Base-by-base conservation (phyloP, 2,113 vertebrate species). In the Periophthalmodon schlosseri region DNA sequence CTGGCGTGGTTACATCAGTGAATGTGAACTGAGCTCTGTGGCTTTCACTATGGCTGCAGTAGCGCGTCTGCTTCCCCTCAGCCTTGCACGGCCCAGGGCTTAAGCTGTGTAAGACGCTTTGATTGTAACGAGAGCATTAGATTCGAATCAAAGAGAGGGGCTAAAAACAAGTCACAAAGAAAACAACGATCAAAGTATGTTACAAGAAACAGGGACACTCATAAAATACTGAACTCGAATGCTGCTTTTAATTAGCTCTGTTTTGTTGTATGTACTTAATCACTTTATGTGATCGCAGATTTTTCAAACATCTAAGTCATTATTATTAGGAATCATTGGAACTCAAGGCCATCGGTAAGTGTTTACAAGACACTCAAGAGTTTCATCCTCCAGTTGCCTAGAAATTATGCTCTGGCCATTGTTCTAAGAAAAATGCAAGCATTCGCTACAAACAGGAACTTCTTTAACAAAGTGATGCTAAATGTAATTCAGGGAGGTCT, bases 1-100 rank as follows among this genome's bases (percentile, higher is more conserved):
- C 57, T 72, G 20, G 14, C n/a, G 5, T 34, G 21, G 61, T 49
- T 69, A 33, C 1, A 9, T 23, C 3, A 21, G 74, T 18, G 60
- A 21, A 39, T 65, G 70, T 64, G 58, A 74, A 76, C 7, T 23
- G 36, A 67, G 20, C 63, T 14, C 18, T 52, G 44, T 69, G 69
- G 47, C 61, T 24, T 73, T 63, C 61, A 82, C 28, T 70, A 78
- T 7, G 5, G 57, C 72, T 65, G 60, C 72, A 60, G 80, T 47
- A 61, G 69, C 54, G 36, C 6, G 71, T 73, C 77, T 84, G 80
- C 16, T 76, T 86, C 58, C 47, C 34, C 39, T 83, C 77, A 81
- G 73, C 68, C 60, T 81, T 71, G 77, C 60, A 46, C 68, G 54
- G 76, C 72, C 74, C 58, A 54, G 64, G 46, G 74, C 74, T 66